phyloP scores from a whole-genome alignment of 2,113 vertebrate genomes.

The Sprattus sprattus region DNA sequence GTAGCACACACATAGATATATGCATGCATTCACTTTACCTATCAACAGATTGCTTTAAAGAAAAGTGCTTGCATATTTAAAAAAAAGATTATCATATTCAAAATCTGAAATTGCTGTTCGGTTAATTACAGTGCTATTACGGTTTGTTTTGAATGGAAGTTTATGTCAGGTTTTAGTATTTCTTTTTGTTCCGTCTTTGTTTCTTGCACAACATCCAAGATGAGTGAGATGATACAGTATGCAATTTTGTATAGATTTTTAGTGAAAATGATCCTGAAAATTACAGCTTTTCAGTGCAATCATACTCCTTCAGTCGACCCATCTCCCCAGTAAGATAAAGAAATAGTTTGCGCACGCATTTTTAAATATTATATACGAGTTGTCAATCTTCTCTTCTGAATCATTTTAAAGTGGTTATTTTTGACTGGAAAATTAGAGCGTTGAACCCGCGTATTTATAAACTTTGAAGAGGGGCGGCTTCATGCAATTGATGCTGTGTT shows the following conservation, averaged over 20 bases:
- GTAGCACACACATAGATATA: not conserved
- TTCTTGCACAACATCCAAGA: not conserved
- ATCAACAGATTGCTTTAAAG: not conserved
- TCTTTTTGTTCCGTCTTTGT: not conserved
- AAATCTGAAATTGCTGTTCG: not conserved
- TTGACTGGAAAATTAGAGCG: not conserved
- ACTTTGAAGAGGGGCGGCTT: not conserved
- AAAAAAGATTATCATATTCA: too few species aligned
- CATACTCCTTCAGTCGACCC: not conserved
- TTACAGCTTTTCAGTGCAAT: not conserved
- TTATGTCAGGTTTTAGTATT: too few species aligned
- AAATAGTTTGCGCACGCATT: not conserved
- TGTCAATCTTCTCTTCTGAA: constrained; percentile 7
- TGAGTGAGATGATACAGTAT: not conserved
- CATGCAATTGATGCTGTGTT: not conserved
- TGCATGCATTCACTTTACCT: not conserved
- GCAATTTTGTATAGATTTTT: not conserved
- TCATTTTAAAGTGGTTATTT: not conserved
- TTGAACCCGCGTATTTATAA: not conserved
- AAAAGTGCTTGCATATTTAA: not conserved
- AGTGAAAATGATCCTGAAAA: not conserved
- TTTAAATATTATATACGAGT: not conserved
- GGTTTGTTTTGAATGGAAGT: not conserved
- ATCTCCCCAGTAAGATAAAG: not conserved
- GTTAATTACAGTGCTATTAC: too few species aligned